phyloP scores from a whole-genome alignment of 2,888 invertebrate genomes.

The Drosophila sordidula region DNA sequence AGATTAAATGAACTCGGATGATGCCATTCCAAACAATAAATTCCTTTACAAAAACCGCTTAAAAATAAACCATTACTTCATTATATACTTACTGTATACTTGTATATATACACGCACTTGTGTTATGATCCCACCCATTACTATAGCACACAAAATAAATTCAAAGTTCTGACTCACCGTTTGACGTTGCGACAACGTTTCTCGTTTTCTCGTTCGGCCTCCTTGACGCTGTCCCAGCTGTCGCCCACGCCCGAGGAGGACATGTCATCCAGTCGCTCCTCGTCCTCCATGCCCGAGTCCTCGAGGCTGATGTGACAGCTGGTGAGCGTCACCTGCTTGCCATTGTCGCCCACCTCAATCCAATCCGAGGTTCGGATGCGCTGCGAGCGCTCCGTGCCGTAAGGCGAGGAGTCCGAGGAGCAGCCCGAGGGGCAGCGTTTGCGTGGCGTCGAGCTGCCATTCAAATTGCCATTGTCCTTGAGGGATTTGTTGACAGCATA shows the following conservation, averaged over 20 bases:
- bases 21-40: not conserved
- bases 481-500: slow-evolving; percentile 72
- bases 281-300: slow-evolving; percentile 85
- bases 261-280: slow-evolving; percentile 85
- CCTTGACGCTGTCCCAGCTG: slow-evolving; percentile 85
- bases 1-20: slow-evolving; percentile 4
- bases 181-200: slow-evolving; percentile 80
- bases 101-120: not conserved
- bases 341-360: slow-evolving; percentile 87
- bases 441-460: slow-evolving; percentile 67
- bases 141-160: not conserved
- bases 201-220: slow-evolving; percentile 78
- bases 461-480: slow-evolving; percentile 55
- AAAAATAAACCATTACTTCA: slow-evolving; percentile 3
- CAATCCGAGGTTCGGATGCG: slow-evolving; percentile 86
- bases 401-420: slow-evolving; percentile 85
- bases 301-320: slow-evolving; percentile 87
- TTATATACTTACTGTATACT: not conserved
- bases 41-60: not conserved
- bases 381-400: slow-evolving; percentile 84
- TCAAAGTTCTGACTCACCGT: slow-evolving; percentile 72
- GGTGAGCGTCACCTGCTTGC: slow-evolving; percentile 86
- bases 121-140: not conserved
- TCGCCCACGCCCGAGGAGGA: slow-evolving; percentile 85
- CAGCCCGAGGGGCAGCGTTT: slow-evolving; percentile 84